Evolutionary conservation across 2,113 vertebrate species (phyloP).

Genomic region (Salminus brasiliensis): DNA sequence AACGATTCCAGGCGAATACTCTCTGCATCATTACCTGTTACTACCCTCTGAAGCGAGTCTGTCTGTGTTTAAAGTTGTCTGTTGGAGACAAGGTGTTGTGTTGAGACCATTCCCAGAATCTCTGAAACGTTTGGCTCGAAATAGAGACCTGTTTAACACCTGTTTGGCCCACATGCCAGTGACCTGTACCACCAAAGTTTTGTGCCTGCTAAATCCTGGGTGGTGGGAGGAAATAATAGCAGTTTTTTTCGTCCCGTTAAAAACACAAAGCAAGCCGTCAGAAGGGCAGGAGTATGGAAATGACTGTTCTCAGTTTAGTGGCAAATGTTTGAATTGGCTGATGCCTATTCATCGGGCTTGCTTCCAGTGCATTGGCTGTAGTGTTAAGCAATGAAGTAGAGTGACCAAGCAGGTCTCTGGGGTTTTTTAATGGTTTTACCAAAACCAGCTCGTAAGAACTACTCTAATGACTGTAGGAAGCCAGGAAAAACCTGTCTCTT

Average conservation of each 20-base stretch:
- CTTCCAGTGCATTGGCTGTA: background rate
- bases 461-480: slow-evolving; percentile 1
- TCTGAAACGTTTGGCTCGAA: background rate
- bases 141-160: background rate
- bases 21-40: slow-evolving; percentile 21
- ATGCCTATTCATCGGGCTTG: background rate
- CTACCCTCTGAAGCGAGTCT: slow-evolving; percentile 13
- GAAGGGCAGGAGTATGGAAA: background rate
- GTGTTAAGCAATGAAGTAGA: background rate
- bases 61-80: slow-evolving; percentile 11
- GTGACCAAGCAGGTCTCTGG: background rate
- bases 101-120: background rate
- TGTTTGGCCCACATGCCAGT: slow-evolving; percentile 1
- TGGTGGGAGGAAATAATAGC: background rate
- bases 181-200: background rate
- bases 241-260: background rate
- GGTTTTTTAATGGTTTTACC: slow-evolving; percentile 16
- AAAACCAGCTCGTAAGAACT: slow-evolving; percentile 3
- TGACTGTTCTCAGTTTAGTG: background rate
- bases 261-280: background rate
- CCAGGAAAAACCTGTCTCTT: background rate
- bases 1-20: slow-evolving; percentile 1
- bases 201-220: background rate
- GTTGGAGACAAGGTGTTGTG: slow-evolving; percentile 12
- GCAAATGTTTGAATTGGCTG: slow-evolving; percentile 19